Percentiles rank a stretch among this genome's conserved stretches.
phyloP scores from a whole-genome alignment of 2,113 vertebrate species.

The Salvelinus namaycush region DNA sequence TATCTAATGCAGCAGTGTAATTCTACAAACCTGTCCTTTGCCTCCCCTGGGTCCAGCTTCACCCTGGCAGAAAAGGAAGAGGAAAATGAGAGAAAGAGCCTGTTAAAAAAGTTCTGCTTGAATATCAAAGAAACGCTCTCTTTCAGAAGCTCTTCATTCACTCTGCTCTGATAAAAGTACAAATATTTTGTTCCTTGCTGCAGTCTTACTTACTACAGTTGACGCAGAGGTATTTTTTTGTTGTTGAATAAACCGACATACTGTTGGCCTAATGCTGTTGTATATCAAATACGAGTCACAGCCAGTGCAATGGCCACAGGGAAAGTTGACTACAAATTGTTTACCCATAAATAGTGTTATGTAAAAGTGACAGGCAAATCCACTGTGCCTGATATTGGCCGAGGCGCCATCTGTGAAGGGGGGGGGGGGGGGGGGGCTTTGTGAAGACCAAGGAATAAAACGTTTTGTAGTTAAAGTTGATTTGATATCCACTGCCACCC shows the following conservation, averaged over 20 bases:
- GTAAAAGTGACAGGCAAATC: conserved; percentile 11
- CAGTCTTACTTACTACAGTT: not conserved
- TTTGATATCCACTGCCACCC: conserved; percentile 19
- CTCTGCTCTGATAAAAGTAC: not conserved
- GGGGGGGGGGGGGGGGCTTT: no score
- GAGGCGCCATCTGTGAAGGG: not conserved
- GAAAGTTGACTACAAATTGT: not conserved
- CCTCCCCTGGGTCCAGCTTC: conserved; percentile 71
- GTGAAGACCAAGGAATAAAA: not conserved
- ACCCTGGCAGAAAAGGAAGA: conserved; percentile 61
- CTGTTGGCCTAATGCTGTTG: no score
- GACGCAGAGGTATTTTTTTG: no score
- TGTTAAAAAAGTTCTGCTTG: no score
- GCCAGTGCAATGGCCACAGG: not conserved
- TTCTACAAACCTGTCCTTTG: conserved; percentile 80
- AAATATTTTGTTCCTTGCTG: not conserved
- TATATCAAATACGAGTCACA: no score
- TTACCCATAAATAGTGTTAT: not conserved
- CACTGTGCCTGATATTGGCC: not conserved
- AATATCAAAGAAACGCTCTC: no score
- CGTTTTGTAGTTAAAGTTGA: not conserved
- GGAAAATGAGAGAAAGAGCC: not conserved
- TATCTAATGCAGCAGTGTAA: conserved; percentile 48
- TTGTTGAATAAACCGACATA: no score
- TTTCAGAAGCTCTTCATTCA: not conserved